Base-by-base conservation (phyloP, 2,797 vertebrate genomes). In the Etheostoma nigrum region DNA sequence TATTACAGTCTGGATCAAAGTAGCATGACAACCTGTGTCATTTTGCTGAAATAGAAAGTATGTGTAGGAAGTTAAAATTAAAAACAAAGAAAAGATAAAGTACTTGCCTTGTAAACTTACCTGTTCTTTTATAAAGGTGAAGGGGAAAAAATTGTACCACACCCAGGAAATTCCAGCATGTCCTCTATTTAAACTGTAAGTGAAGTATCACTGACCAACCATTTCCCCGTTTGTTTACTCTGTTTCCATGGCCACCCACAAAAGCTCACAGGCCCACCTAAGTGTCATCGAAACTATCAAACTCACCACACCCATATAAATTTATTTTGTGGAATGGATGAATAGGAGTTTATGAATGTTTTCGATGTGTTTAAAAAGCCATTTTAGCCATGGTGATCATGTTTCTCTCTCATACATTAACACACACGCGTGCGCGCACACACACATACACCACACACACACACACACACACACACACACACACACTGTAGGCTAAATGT, bases 181-280 rank as follows among this genome's bases (percentile, higher is more conserved):
- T 57, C 44, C 51, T 90, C 85, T 90, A 83, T 90, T 83, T 86
- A 72, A 75, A 63, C 57, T 68, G 7, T 5, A 1, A 30, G 60
- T 90, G 74, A 86, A 86, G 82, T 86, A 87, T 85, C 47, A 76
- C 83, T 91, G 90, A 91, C 91, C 92, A 87, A 49, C 71, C 60
- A 82, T 74, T 66, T 79, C 59, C 76, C 25, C 15, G n/a, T 74
- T 67, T 93, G 88, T 94, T 93, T 85, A 87, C 73, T 62, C 36
- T 18, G 88, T 93, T 82, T 65, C 88, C 86, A 91, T 91, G 74
- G 84, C 48, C 68, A 86, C 92, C 36, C 8, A 87, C 78, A 88
- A 86, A 88, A 59, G 51, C 83, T 51, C 14, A 21, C 4, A 10
- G 77, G 78, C 83, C 81, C 87, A 86, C 86, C 66, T 88, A 9